These are phyloP conservation scores for Lepidurus apus DNA, from an alignment of 1,140 invertebrate species.

Conservation along the genomic window DNA sequence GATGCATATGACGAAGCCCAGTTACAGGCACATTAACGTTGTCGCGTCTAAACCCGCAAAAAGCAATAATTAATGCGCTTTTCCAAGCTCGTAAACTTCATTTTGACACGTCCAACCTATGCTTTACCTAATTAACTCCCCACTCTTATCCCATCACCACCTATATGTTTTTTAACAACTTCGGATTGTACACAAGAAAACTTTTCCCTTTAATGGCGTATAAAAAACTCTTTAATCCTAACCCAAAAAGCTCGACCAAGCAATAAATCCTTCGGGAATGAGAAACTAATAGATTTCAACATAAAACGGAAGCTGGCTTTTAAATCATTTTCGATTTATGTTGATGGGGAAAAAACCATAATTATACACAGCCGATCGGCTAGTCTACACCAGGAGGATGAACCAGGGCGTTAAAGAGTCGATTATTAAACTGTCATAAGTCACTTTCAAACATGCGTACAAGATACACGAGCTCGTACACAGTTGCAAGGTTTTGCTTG, in stretches of 20 bases:
- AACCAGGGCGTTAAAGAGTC: neutral
- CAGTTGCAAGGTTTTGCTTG: no score
- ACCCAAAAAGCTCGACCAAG: neutral
- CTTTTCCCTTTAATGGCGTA: neutral
- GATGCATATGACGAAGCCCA: neutral
- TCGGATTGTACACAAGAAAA: neutral
- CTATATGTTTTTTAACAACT: neutral
- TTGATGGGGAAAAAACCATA: neutral
- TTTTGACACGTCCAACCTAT: constrained; percentile 6
- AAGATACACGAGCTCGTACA: no score
- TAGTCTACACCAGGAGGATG: neutral
- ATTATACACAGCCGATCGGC: neutral
- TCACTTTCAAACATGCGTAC: no score
- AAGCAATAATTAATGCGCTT: constrained; percentile 9
- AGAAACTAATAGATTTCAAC: neutral
- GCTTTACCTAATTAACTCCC: neutral
- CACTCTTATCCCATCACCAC: neutral
- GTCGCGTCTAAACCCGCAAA: neutral
- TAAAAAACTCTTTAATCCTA: neutral
- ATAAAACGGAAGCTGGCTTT: neutral
- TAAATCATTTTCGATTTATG: neutral
- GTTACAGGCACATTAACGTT: neutral
- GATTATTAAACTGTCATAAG: no score
- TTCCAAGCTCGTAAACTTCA: neutral
- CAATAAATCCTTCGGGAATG: neutral